Evolutionary conservation across 2,113 vertebrate genomes (phyloP), one percentile per base, ranked within the genome.

Genomic region (Glareola pratincola): DNA sequence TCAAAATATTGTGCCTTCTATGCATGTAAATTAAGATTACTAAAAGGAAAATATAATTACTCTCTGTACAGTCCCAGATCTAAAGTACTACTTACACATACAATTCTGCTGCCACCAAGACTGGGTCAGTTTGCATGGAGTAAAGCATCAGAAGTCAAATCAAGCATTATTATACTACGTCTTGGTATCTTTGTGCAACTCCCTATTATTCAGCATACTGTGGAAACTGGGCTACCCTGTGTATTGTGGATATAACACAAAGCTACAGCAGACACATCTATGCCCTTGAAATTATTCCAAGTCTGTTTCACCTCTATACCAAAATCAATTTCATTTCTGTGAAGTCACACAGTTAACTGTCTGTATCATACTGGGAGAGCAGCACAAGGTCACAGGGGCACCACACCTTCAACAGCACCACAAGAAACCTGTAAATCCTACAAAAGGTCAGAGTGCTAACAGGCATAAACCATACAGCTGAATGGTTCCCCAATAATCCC

Each of bases 291-390:
- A 48, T 64, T 16, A 72, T 9, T 63, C 22, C 10, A 41, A 7
- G 5, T 22, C 22, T 36, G 32, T 67, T 85, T 62, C 34, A 69
- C 30, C 34, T 20, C 51, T 19, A 9, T 1, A 13, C 23, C 36
- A 51, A 81, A 12, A 51, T 60, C 51, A 32, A 0, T 3, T 34
- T 5, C 26, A 43, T 62, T 81, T 59, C 79, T 43, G 24, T 43
- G 4, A 51, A 85, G 68, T 23, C 2, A 2, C 4, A 1, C 36
- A 69, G 32, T 3, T 9, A 18, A 1, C 0, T 1, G 14, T 60
- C 54, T 57, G 5, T 19, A 47, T 30, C 34, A 8, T 2, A 3
- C 16, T 10, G 14, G 12, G 48, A 84, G 22, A 26, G 64, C 45
- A 43, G 78, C 30, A 17, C 26, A 15, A 43, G 53, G 75, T 11